Base-by-base conservation (phyloP, 2,888 invertebrate genomes). In the Tetramorium bicarinatum region DNA sequence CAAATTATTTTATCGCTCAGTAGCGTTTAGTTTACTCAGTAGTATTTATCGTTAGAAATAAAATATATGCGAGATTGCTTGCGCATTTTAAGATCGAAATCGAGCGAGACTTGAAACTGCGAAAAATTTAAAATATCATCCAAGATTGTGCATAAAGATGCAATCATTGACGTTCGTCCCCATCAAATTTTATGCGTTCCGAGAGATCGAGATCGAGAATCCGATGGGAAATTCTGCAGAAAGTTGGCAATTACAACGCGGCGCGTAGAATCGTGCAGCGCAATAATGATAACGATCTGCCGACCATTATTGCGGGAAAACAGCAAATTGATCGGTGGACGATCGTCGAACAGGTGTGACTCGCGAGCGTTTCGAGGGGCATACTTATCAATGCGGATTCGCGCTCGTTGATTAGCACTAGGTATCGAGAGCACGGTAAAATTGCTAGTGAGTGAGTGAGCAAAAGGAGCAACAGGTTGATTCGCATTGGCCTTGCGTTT, bases 261-360 rank as follows among this genome's bases (percentile, higher is more conserved):
- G 9, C n/a, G 47, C 49, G 47, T 13, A 8, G 38, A 76, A 29
- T 25, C 25, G 18, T 21, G 25, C 41, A 41, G n/a, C 52, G 8
- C 54, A 29, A 29, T 69, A 69, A 77, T 54, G 29, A 77, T 69
- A 77, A 67, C 54, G 25, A 77, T 54, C 69, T 6, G 41, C 18
- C 41, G 29, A 25, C 9, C 44, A 77, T 79, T 56, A 38, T 18
- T 38, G 47, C n/a, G 56, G 18, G 15, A 18, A 79, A 69, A 47
- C 56, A 11, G 56, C 29, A 47, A 71, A 71, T 71, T 56, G 34
- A 69, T 69, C 29, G 52, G 47, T 34, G 44, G 13, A 21, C 21
- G 67, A 69, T 79, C 79, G 34, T 56, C 34, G 56, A 44, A 29
- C 71, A 79, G 77, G 44, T 79, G 69, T 77, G 77, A 79, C 77